Conservation (phyloP, 1,140 invertebrate genomes). For the Dermatophagoides farinae region DNA sequence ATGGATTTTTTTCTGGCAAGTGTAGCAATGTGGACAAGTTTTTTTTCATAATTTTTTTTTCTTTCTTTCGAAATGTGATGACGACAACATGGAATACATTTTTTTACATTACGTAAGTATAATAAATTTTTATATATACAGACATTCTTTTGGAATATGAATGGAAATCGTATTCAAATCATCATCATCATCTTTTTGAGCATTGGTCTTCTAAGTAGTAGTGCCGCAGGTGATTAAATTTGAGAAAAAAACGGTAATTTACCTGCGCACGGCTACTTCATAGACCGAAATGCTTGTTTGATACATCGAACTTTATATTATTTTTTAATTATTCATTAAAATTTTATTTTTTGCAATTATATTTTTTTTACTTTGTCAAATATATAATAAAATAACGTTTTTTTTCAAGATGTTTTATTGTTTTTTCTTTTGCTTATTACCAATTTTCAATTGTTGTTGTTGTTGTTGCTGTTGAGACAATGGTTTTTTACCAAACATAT, state of each 20-base stretch:
- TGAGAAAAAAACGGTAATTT: neutral
- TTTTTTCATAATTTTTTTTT: too few species aligned
- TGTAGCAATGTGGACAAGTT: too few species aligned
- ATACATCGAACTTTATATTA: neutral
- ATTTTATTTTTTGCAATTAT: neutral
- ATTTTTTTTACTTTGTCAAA: neutral
- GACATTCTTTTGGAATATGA: too few species aligned
- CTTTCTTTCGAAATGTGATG: too few species aligned
- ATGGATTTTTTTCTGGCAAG: too few species aligned
- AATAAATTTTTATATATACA: too few species aligned
- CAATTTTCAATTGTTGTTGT: constrained; percentile 34
- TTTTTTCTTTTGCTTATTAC: neutral
- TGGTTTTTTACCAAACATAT: constrained; percentile 15
- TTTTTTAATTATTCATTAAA: neutral
- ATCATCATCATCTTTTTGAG: neutral
- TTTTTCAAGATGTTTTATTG: neutral
- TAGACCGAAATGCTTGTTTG: constrained; percentile 5
- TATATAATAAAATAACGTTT: neutral
- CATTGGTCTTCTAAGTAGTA: constrained; percentile 13
- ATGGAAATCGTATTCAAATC: too few species aligned
- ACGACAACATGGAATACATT: too few species aligned
- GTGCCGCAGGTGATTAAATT: constrained; percentile 13
- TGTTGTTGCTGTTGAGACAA: constrained; percentile 28
- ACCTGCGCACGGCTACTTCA: constrained; percentile 14
- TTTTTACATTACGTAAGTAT: too few species aligned